Base-by-base conservation (phyloP, 2,888 invertebrate species). In the Apotomis betuletana region DNA sequence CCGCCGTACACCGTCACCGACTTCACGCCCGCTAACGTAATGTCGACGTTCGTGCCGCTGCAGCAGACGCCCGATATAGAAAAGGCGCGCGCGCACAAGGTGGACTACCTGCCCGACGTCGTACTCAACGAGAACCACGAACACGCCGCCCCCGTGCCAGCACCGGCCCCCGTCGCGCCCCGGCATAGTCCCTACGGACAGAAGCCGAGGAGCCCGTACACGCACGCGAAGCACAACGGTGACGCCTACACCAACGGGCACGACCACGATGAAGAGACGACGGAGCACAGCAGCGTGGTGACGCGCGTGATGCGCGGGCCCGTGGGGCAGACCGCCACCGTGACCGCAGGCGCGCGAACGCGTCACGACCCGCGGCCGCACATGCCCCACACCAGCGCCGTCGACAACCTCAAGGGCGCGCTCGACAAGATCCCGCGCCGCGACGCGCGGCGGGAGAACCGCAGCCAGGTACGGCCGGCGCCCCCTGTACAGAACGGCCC, bases 291-390 rank as follows among this genome's bases (percentile, higher is more conserved):
- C 71, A 95, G 96, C 74, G 95, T 96, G 38, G 95, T 95, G 74
- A 94, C 94, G 63, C 95, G 95, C 81, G 96, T 96, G n/a, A 96
- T 96, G 96, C 93, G 94, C 64, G 96, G 95, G 0, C 96, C 96
- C 0, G 95, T 96, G 73, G 94, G 95, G 73, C 96, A 96, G 81
- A 95, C 95, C 76, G 97, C 96, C 51, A 95, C 96, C 13, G 95
- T 95, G 15, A 91, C 93, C 61, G 85, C 92, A 6, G 94, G 95
- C 63, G 94, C 94, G 84, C 94, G 90, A 77, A 91, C 95, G 67
- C 94, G 94, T 77, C 93, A 94, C 77, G 86, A 81, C 49, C 69
- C 60, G 44, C 72, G 59, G 58, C 86, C 8, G 83, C 85, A 36
- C 94, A 94, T 64, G 94, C 77, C 79, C 5, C 79, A 76, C 64